A percentile compares a stretch with the other conserved stretches of the same genome.
phyloP scores from a whole-genome alignment of 2,888 invertebrate genomes.

The Megamerina dolium region DNA sequence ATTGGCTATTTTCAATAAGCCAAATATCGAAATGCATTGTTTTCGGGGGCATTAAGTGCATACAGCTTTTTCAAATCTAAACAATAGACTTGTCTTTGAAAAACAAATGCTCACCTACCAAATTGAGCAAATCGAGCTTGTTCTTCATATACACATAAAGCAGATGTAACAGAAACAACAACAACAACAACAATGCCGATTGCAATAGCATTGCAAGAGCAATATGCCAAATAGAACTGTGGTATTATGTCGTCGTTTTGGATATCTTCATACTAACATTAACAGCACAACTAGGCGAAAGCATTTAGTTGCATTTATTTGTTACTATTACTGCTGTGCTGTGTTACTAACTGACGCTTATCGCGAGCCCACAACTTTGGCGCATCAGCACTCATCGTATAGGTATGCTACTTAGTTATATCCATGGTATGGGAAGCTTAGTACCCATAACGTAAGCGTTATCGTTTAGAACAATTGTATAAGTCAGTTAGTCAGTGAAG shows the following conservation, averaged over 20 bases:
- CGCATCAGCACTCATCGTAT: no score
- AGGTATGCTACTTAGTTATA: no score
- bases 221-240: conserved; percentile 45
- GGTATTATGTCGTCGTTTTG: conserved; percentile 46
- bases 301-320: conserved; percentile 50
- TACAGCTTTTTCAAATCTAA: no score
- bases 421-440: no score
- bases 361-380: no score
- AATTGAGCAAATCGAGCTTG: conserved; percentile 15
- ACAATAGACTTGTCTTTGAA: conserved; percentile 10
- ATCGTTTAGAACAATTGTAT: no score
- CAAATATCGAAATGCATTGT: no score
- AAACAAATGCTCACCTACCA: no score
- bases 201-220: conserved; percentile 17
- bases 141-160: conserved; percentile 1
- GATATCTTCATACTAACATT: conserved; percentile 45
- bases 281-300: conserved; percentile 6
- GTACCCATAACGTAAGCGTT: no score
- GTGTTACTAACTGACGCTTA: conserved; percentile 42
- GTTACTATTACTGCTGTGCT: conserved; percentile 49
- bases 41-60: no score
- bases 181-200: conserved; percentile 20
- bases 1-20: no score
- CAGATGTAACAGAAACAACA: conserved; percentile 18
- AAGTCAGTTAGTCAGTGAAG: no score